Evolutionary conservation across 2,888 invertebrate species (phyloP).

Genomic region (Dasypogon diadema): DNA sequence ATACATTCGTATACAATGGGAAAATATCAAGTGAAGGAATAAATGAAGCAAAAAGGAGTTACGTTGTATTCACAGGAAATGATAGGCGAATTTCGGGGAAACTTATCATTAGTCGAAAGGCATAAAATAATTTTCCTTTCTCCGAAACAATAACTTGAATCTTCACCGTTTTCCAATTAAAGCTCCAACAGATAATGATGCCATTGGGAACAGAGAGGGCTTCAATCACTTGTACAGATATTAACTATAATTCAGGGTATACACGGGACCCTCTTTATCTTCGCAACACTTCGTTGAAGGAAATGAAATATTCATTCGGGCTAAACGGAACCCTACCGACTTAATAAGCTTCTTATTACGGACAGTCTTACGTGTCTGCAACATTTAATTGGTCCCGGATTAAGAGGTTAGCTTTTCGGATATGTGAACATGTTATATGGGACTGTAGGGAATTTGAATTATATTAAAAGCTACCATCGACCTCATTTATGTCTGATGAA

Average conservation of each 20-base stretch:
- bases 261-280: constrained; percentile 20
- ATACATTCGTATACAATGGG: too few relatives aligned
- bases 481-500: too few relatives aligned
- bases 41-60: too few relatives aligned
- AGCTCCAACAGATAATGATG: neutral
- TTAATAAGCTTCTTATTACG: constrained; percentile 44
- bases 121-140: too few relatives aligned
- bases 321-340: constrained; percentile 35
- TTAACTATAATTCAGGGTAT: neutral
- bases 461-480: neutral
- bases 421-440: constrained; percentile 37
- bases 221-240: neutral
- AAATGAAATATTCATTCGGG: constrained; percentile 45
- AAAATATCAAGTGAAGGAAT: too few relatives aligned
- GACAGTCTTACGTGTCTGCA: constrained; percentile 40
- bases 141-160: too few relatives aligned
- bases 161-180: neutral
- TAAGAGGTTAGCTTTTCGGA: constrained; percentile 23
- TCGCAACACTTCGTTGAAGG: neutral
- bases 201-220: neutral
- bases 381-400: constrained; percentile 35
- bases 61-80: too few relatives aligned
- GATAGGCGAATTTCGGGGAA: too few relatives aligned
- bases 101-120: too few relatives aligned
- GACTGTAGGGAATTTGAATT: constrained; percentile 34